Evolutionary conservation across 2,888 invertebrate genomes (phyloP).

Genomic region (Drosophila quinaria): DNA sequence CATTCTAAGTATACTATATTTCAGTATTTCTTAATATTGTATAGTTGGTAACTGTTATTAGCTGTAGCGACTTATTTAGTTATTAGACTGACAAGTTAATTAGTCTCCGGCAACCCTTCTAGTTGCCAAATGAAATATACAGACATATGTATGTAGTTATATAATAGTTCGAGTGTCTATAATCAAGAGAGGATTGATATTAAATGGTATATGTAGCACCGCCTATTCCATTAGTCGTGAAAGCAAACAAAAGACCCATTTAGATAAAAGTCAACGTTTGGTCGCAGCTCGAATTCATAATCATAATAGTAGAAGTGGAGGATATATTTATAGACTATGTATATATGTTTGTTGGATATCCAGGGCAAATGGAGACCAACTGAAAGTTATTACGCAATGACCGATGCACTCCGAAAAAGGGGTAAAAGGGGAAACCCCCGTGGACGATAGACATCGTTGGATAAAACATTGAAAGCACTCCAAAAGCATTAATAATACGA

Average conservation of each 20-base stretch:
- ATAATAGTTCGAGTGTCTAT: conserved; percentile 38
- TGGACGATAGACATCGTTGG: conserved; percentile 60
- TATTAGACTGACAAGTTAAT: conserved; percentile 70
- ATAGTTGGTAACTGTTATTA: conserved; percentile 7
- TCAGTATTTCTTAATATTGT: background rate
- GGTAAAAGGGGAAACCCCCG: conserved; percentile 39
- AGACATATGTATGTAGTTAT: background rate
- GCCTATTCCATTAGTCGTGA: conserved; percentile 70
- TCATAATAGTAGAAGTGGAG: conserved; percentile 62
- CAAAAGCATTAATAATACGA: conserved; percentile 79
- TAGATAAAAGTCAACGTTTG: conserved; percentile 68
- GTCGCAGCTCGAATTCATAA: conserved; percentile 63
- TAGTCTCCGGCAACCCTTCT: conserved; percentile 40
- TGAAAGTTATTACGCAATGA: conserved; percentile 75
- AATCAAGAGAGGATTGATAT: conserved; percentile 46
- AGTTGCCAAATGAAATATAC: background rate
- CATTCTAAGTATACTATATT: background rate
- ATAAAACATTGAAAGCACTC: conserved; percentile 81
- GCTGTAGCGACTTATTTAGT: conserved; percentile 24
- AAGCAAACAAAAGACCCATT: conserved; percentile 76
- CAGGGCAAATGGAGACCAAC: conserved; percentile 60
- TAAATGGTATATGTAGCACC: conserved; percentile 43
- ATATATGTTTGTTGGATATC: conserved; percentile 13
- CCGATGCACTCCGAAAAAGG: conserved; percentile 52
- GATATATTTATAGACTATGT: conserved; percentile 50